A percentile compares a stretch with the other conserved stretches of the same genome.
phyloP scores from a whole-genome alignment of 2,797 vertebrate species.

The Arvicola amphibius region DNA sequence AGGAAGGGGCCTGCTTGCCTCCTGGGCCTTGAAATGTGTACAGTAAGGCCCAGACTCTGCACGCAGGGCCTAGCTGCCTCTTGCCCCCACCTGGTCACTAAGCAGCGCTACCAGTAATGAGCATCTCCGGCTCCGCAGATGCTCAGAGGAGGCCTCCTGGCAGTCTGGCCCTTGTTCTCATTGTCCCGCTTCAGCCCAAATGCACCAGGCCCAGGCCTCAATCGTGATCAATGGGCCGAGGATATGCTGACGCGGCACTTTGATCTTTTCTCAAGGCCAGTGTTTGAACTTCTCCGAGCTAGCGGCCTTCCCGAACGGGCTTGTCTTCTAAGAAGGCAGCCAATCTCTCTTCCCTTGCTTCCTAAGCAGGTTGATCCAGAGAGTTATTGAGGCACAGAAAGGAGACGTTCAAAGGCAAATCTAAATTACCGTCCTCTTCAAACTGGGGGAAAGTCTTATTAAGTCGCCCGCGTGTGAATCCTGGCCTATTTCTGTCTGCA shows the following conservation, averaged over 20 bases:
- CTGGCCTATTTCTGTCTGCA: constrained; percentile 90
- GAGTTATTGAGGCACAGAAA: constrained; percentile 88
- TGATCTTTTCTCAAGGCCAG: constrained; percentile 89
- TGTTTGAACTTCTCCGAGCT: constrained; percentile 88
- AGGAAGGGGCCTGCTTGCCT: neutral
- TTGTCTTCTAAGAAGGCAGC: constrained; percentile 90
- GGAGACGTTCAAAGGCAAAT: constrained; percentile 89
- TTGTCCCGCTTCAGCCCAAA: constrained; percentile 86
- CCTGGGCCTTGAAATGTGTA: neutral
- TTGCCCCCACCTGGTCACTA: constrained; percentile 36
- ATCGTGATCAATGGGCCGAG: constrained; percentile 87
- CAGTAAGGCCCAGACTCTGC: neutral
- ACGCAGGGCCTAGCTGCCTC: neutral
- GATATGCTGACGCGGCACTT: constrained; percentile 84
- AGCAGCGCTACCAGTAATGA: constrained; percentile 82
- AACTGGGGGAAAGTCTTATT: constrained; percentile 90
- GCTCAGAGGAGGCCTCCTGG: constrained; percentile 85
- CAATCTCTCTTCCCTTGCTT: constrained; percentile 90
- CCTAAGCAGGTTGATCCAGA: constrained; percentile 88
- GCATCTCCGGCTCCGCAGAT: constrained; percentile 79
- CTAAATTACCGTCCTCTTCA: constrained; percentile 90
- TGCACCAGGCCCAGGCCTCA: constrained; percentile 88
- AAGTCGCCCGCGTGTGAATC: constrained; percentile 91
- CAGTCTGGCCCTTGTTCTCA: constrained; percentile 85
- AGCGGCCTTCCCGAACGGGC: constrained; percentile 88